Evolutionary conservation across 2,797 vertebrate species (phyloP).

Genomic region (Helarctos malayanus): DNA sequence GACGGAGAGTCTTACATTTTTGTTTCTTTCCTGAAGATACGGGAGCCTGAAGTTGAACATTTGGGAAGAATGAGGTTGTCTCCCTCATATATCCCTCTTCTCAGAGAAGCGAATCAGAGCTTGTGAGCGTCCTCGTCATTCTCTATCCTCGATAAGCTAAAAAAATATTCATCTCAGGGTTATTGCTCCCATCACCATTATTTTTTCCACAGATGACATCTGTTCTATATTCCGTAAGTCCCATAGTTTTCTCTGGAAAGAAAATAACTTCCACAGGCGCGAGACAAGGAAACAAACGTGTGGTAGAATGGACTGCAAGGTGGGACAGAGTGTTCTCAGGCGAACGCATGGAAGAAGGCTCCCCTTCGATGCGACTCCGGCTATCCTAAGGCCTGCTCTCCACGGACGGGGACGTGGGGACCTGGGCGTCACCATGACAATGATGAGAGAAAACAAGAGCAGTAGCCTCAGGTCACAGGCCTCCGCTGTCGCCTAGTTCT

Average conservation of each 20-base stretch:
- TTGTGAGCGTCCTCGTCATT: not conserved
- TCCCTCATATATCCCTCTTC: not conserved
- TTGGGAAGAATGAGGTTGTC: not conserved
- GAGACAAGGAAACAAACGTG: not conserved
- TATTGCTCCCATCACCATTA: not conserved
- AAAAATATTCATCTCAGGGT: not conserved
- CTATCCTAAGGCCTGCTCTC: not conserved
- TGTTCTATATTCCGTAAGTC: not conserved
- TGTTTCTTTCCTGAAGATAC: not conserved
- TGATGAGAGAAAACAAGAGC: not conserved
- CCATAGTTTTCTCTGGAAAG: not conserved
- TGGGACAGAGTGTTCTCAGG: not conserved
- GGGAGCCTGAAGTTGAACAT: not conserved
- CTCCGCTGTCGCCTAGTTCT: not conserved
- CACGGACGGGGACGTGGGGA: not conserved
- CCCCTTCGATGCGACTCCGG: fast-evolving
- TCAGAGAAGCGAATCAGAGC: not conserved
- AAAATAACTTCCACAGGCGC: not conserved
- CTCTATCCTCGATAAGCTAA: not conserved
- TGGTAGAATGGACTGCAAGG: fast-evolving
- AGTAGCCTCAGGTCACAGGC: not conserved
- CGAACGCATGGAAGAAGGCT: not conserved
- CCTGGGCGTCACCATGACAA: not conserved
- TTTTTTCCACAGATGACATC: not conserved
- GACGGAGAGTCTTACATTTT: not conserved